Conservation (phyloP, 2,888 invertebrate genomes). For the Clusia tigrina region DNA sequence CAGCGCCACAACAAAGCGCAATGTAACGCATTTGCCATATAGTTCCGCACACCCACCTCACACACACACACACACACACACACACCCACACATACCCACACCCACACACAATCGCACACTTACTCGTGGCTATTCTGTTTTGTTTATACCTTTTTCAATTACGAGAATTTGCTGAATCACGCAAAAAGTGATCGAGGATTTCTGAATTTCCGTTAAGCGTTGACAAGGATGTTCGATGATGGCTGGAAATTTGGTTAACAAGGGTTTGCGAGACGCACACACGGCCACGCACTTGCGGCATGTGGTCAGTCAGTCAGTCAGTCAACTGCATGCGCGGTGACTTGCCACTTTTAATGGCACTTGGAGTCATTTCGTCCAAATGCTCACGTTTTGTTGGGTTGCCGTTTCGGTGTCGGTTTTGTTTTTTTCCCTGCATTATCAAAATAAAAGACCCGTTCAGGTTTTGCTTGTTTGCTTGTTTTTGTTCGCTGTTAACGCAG, state of each 20-base stretch:
- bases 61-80: too few relatives aligned
- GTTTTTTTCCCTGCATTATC: too few relatives aligned
- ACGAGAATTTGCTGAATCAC: not conserved
- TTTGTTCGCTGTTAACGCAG: too few relatives aligned
- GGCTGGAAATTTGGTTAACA: slow-evolving; percentile 28
- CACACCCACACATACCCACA: too few relatives aligned
- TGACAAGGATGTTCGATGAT: slow-evolving; percentile 33
- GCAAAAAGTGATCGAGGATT: not conserved
- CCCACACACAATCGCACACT: too few relatives aligned
- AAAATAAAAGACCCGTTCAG: too few relatives aligned
- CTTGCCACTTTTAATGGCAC: slow-evolving; percentile 52
- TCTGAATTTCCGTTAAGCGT: slow-evolving; percentile 30
- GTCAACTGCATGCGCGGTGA: not conserved
- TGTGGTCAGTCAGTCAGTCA: too few relatives aligned
- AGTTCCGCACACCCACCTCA: not conserved
- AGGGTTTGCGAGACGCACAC: slow-evolving; percentile 4
- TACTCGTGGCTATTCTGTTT: too few relatives aligned
- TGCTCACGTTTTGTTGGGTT: not conserved
- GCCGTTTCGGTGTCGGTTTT: too few relatives aligned
- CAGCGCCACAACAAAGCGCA: not conserved
- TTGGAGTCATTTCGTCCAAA: slow-evolving; percentile 49
- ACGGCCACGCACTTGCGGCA: not conserved
- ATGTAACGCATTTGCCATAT: not conserved
- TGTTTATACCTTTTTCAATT: not conserved
- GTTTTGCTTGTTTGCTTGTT: too few relatives aligned